Evolutionary conservation across 2,888 invertebrate species (phyloP), one percentile per base, ranked within the genome.

Genomic region (Meteorus colon): DNA sequence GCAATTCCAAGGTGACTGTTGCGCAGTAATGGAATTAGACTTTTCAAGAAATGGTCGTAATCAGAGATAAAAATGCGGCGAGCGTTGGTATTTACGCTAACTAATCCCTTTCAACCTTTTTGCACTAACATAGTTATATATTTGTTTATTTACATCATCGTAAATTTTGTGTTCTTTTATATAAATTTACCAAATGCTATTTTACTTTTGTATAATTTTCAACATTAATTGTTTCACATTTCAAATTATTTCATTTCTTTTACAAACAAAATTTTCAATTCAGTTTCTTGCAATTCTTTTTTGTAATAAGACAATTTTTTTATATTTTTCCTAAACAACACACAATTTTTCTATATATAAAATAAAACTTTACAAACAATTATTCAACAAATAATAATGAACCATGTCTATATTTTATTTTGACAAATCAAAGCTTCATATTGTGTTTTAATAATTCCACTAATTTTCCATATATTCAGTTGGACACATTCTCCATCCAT

Each of bases 51-150:
- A 55, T 87, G 85, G 82, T 83, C 84, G 86, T 87, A 88, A 88
- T 88, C 87, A 88, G 84, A 82, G 81, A 86, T 86, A 86, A 87
- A 87, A 87, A 86, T 86, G 84, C 85, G 85, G 85, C 84, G 84
- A 87, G 82, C 83, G 83, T 81, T 82, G 85, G 85, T 83, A 87
- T 88, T 88, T 87, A 84, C 85, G 85, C 86, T 86, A 87, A 88
- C 86, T 87, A 88, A 88, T 88, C 86, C 86, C 81, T 87, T 88
- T 88, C 87, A 87, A 80, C 71, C 48, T 75, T 72, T 72, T 12
- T 12, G 41, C 63, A 63, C 63, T 75, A 65, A 70, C 55, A 51
- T 45, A 69, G 19, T 60, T 63, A 65, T 65, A 34, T 34, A 16
- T 34, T 12, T 34, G 34, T 31, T 29, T 34, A 63, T 34, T 14